phyloP scores from a whole-genome alignment of 53 echinoderm and acorn worm genomes.

The Paelopatides confundens region DNA sequence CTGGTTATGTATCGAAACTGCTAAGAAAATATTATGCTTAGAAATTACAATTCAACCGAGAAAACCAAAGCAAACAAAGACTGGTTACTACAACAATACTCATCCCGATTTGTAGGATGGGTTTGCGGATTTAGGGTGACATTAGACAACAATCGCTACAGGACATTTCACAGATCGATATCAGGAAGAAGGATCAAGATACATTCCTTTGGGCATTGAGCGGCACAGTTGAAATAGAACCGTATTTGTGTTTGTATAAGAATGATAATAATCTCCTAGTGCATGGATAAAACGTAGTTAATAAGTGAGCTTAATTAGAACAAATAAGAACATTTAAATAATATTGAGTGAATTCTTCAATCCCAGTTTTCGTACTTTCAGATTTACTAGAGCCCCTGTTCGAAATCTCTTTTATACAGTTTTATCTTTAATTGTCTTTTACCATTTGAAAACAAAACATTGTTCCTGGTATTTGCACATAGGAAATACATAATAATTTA shows the following conservation, averaged over 20 bases:
- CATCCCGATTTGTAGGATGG: background rate
- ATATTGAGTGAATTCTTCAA: no score
- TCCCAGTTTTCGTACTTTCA: no score
- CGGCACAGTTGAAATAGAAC: background rate
- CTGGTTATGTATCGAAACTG: background rate
- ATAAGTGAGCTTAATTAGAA: no score
- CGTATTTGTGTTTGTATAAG: background rate
- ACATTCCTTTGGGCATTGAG: background rate
- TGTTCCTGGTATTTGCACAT: no score
- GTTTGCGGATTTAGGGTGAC: conserved; percentile 8
- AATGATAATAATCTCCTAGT: no score
- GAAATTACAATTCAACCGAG: background rate
- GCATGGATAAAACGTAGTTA: no score
- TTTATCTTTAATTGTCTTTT: no score
- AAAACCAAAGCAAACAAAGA: background rate
- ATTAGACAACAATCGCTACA: background rate
- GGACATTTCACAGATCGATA: conserved; percentile 5
- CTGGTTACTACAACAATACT: background rate
- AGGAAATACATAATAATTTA: no score
- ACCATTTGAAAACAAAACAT: no score
- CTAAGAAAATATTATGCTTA: background rate
- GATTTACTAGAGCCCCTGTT: no score
- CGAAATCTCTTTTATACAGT: no score
- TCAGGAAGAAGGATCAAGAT: background rate
- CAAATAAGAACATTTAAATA: no score